phyloP scores from a whole-genome alignment of 37 sponge, comb jelly and placozoan genomes.

The Bolinopsis microptera region DNA sequence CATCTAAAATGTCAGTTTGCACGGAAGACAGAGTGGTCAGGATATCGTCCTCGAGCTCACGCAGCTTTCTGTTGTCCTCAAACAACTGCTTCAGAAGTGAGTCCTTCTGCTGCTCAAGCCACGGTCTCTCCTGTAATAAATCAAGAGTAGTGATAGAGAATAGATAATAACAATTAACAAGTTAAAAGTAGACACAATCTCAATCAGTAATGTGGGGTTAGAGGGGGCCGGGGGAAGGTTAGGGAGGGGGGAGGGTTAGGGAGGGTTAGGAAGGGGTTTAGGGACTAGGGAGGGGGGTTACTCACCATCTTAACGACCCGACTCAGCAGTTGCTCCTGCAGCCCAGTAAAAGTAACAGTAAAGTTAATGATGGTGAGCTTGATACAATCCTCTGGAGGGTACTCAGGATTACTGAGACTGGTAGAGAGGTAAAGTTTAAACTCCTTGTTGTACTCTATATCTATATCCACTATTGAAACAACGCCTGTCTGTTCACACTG shows the following conservation, averaged over 20 bases:
- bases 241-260: too few species aligned
- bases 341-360: slow-evolving; percentile 70
- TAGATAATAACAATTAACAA: too few species aligned
- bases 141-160: too few species aligned
- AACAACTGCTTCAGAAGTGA: slow-evolving; percentile 65
- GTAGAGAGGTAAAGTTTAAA: slow-evolving; percentile 69
- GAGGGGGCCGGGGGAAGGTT: too few species aligned
- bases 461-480: slow-evolving; percentile 56
- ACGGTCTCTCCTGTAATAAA: slow-evolving; percentile 68
- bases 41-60: slow-evolving; percentile 68
- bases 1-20: slow-evolving; percentile 27
- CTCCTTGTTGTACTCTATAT: slow-evolving; percentile 67
- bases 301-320: slow-evolving; percentile 69
- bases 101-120: slow-evolving; percentile 67
- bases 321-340: slow-evolving; percentile 74
- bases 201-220: background rate
- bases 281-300: too few species aligned
- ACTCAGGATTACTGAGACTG: slow-evolving; percentile 38
- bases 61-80: slow-evolving; percentile 66
- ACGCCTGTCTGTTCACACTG: slow-evolving; percentile 62
- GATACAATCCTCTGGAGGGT: slow-evolving; percentile 71
- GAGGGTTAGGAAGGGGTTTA: too few species aligned
- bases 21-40: slow-evolving; percentile 60
- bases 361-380: slow-evolving; percentile 77
- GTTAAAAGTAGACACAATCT: background rate